A percentile compares a stretch with the other conserved stretches of the same genome.
These are phyloP conservation scores for Drosophila paramelanica DNA, from an alignment of 2,888 invertebrate genomes.

Conservation along the genomic window DNA sequence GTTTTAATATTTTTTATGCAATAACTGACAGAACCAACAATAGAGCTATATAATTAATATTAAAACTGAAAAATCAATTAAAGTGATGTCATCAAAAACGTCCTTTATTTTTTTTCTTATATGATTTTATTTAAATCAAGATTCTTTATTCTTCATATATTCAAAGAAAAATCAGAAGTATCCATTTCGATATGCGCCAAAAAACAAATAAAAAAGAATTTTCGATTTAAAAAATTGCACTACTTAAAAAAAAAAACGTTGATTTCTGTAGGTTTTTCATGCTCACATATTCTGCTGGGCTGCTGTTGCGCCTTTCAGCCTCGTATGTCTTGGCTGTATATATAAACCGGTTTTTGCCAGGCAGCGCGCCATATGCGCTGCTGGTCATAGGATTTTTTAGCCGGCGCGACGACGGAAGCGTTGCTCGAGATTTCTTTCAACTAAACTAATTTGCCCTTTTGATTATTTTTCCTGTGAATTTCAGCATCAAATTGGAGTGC, in stretches of 20 bases:
- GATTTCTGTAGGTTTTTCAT: slow-evolving; percentile 49
- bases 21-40: neutral
- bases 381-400: slow-evolving; percentile 53
- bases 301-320: slow-evolving; percentile 36
- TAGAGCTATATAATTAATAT: neutral
- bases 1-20: neutral
- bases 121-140: neutral
- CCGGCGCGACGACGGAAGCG: slow-evolving; percentile 58
- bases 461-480: slow-evolving; percentile 79
- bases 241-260: slow-evolving; percentile 28
- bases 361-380: slow-evolving; percentile 56
- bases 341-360: slow-evolving; percentile 57
- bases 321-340: slow-evolving; percentile 40
- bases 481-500: slow-evolving; percentile 98
- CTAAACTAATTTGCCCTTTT: slow-evolving; percentile 71
- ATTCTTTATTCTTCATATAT: too few species aligned
- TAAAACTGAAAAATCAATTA: neutral
- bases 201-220: slow-evolving; percentile 13
- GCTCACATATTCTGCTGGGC: slow-evolving; percentile 46
- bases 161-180: slow-evolving; percentile 14
- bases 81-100: slow-evolving; percentile 1
- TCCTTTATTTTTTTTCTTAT: neutral
- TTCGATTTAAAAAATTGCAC: slow-evolving; percentile 5
- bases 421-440: slow-evolving; percentile 52
- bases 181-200: slow-evolving; percentile 1